Conservation (phyloP, 1,140 invertebrate genomes). For the Zaprionus africanus region DNA sequence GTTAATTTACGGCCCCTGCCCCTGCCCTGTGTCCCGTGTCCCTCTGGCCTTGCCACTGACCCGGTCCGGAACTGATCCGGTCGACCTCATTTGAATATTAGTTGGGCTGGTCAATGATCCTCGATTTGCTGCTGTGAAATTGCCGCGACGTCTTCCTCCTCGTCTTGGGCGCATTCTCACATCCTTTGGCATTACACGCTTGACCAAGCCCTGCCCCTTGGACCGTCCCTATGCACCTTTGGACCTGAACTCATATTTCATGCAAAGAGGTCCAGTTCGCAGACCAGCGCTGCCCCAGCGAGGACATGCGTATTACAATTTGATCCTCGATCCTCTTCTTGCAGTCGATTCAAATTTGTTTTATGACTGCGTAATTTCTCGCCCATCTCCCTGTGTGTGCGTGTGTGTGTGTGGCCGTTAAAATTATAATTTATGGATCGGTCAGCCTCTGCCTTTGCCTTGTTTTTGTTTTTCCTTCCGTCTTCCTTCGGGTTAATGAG, state of each 20-base stretch:
- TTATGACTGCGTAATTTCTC: constrained; percentile 73
- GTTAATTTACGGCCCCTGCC: constrained; percentile 39
- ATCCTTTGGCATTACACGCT: constrained; percentile 77
- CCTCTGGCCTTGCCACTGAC: constrained; percentile 1
- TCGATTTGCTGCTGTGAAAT: constrained; percentile 65
- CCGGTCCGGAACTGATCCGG: constrained; percentile 53
- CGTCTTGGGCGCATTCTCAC: constrained; percentile 57
- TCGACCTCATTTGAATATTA: constrained; percentile 79
- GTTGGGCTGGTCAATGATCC: constrained; percentile 72
- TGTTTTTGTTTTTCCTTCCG: not conserved
- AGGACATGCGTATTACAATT: constrained; percentile 74
- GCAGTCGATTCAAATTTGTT: constrained; percentile 69
- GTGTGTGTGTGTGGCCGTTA: constrained; percentile 51
- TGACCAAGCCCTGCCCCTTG: constrained; percentile 50
- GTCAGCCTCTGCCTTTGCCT: constrained; percentile 10
- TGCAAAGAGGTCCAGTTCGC: constrained; percentile 41
- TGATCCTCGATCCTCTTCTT: constrained; percentile 48
- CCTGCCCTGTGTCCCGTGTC: constrained; percentile 8
- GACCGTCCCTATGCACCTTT: not conserved
- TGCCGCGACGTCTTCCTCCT: not conserved
- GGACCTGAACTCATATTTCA: constrained; percentile 71
- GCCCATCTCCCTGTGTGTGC: not conserved
- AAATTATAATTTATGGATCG: constrained; percentile 68
- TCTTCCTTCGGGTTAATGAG: constrained; percentile 62
- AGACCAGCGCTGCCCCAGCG: not conserved